Evolutionary conservation across 2,888 invertebrate genomes (phyloP), one percentile per base, ranked within the genome.

Genomic region (Tetheella fluctuosa): DNA sequence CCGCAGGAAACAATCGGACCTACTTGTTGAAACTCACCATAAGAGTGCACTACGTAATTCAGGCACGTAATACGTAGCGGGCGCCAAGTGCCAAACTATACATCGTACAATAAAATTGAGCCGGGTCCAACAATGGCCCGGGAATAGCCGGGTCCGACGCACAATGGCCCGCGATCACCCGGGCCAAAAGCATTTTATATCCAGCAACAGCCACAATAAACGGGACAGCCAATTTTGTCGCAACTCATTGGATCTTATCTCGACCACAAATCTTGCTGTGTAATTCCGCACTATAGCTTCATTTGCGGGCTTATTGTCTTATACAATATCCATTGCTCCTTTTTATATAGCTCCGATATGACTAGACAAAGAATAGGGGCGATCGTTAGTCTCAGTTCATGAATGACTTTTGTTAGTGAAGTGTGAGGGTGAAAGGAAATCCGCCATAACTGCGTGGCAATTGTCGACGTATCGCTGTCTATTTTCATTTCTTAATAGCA

Each of bases 161-260:
- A 59, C 59, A 55, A 59, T 59, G 59, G 59, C 20, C 54, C 53
- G 58, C 64, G 62, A 64, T 62, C 65, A 60, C 61, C 55, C 65
- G 69, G 63, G 65, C 73, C 76, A 70, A 74, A 77, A 77, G 67
- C 77, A 70, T 74, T 81, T 77, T 77, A 80, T 79, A 78, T 75
- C 75, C 73, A 67, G 68, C 75, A 77, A 76, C 76, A 69, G 64
- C 66, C 71, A 82, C 81, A 82, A 84, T 84, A 85, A 81, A 84
- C 77, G 76, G 73, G 79, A 81, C 83, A 80, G 78, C 81, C 85
- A 84, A 85, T 85, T 84, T 83, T 77, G 82, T 82, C 84, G 81
- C 84, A 85, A 85, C 84, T 85, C 84, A 85, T 82, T 84, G 81
- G 67, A 75, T 67, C 83, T 84, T 85, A 84, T 85, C 85, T 82